Base-by-base conservation (phyloP, 2,888 invertebrate species). In the Acanthosepion lycidas region DNA sequence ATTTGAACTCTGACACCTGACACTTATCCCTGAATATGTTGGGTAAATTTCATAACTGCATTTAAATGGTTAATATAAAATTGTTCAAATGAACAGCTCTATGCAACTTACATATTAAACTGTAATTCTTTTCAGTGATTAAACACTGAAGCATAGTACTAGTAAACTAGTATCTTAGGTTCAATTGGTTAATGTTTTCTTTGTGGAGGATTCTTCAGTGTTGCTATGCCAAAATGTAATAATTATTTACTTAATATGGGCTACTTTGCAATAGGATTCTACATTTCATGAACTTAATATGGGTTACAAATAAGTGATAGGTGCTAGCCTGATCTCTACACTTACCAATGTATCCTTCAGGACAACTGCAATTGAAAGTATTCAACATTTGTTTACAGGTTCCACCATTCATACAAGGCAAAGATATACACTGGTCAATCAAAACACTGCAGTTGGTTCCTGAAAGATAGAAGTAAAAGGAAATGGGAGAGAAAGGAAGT, bases 351-450 rank as follows among this genome's bases (percentile, higher is more conserved):
- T 55, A 94, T 33, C 94, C 94, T 6, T 15, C 20, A 18, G 33
- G 59, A 64, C 94, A 94, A 48, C 26, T 9, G 64, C 94, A 94
- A 59, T 4, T 42, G 26, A 59, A 42, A 33, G 42, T 55, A 59
- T 94, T 94, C 26, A 64, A 64, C 6, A 33, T 15, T 48, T 33
- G 53, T 33, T 55, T 59, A 55, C 94, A 94, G 64, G 55, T 33
- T 20, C 94, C 94, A 94, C 94, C 94, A 94, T 94, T 94, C 42
- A 55, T 6, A 64, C 94, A 94, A 42, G 53, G 64, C 20, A 33
- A 26, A 23, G 59, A 42, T 64, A 53, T 64, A 48, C 94, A 94
- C 59, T 64, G 55, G 59, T 94, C 94, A 94, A 94, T 94, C 42
- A 42, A 28, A 53, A 42, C 55, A 64, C 55, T 64, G 23, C 94